Percentiles rank a stretch among this genome's conserved stretches.
Conservation (phyloP, 1,140 invertebrate species). For the Sycobia sp. region DNA sequence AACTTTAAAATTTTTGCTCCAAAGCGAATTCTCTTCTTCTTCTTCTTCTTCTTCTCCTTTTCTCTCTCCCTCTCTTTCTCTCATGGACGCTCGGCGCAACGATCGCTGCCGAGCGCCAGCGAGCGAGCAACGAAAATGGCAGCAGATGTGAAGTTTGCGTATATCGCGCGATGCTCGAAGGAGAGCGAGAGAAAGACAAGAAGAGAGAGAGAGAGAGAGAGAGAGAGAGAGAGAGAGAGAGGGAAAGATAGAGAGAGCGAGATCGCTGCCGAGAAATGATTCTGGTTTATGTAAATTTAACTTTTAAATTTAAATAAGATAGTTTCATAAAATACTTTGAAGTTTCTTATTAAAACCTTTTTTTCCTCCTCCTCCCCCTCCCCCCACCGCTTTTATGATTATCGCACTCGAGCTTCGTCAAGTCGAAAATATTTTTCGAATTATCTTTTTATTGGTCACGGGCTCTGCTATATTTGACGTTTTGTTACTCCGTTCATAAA, state of each 20-base stretch:
- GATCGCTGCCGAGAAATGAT: slow-evolving; percentile 14
- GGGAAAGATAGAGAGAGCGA: too few species aligned
- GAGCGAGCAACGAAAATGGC: slow-evolving; percentile 6
- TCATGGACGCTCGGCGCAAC: too few species aligned
- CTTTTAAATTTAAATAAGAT: slow-evolving; percentile 35
- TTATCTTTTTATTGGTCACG: slow-evolving; percentile 26
- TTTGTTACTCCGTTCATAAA: slow-evolving; percentile 20
- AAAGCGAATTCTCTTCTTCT: too few species aligned
- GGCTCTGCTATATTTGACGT: slow-evolving; percentile 20
- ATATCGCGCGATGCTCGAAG: too few species aligned
- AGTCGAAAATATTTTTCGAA: slow-evolving; percentile 34
- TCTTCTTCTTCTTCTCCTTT: too few species aligned
- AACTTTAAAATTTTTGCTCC: slow-evolving; percentile 25
- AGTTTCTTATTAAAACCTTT: slow-evolving; percentile 32
- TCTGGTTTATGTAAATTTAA: slow-evolving; percentile 33
- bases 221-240: too few species aligned
- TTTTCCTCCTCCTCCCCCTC: neutral
- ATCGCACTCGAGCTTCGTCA: slow-evolving; percentile 15
- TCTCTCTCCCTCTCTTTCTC: too few species aligned
- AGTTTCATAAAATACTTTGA: slow-evolving; percentile 34
- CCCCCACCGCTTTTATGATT: slow-evolving; percentile 16
- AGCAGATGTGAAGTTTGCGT: slow-evolving; percentile 1
- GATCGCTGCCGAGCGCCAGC: slow-evolving; percentile 3
- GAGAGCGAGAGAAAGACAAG: too few species aligned
- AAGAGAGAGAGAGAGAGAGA: too few species aligned